A percentile compares a stretch with the other conserved stretches of the same genome.
These are phyloP conservation scores for Poeciliopsis prolifica DNA, from an alignment of 2,113 vertebrate genomes.

Conservation along the genomic window DNA sequence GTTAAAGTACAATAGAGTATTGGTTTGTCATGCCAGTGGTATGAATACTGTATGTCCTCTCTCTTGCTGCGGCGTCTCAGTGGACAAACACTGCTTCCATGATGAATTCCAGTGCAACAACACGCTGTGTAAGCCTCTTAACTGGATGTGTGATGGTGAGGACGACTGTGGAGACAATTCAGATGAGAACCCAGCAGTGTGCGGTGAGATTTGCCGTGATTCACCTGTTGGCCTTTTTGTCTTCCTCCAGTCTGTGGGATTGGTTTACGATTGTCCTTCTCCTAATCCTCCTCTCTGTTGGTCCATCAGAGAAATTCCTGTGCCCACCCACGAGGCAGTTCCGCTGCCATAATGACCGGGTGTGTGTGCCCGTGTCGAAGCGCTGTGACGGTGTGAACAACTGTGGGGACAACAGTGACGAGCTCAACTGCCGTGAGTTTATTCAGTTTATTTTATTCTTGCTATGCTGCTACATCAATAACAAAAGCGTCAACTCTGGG, in stretches of 20 bases:
- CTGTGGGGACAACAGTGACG: conserved; percentile 94
- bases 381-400: conserved; percentile 91
- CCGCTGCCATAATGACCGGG: conserved; percentile 92
- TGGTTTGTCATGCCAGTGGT: not conserved
- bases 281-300: not conserved
- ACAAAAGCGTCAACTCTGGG: not conserved
- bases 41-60: not conserved
- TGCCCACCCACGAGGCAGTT: conserved; percentile 94
- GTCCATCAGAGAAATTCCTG: conserved; percentile 84
- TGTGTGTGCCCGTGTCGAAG: conserved; percentile 90
- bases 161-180: conserved; percentile 98
- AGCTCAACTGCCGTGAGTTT: conserved; percentile 91
- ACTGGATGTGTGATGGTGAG: conserved; percentile 95
- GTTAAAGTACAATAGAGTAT: not conserved
- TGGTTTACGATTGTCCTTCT: not conserved
- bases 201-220: conserved; percentile 79
- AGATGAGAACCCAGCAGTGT: conserved; percentile 91
- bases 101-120: conserved; percentile 98
- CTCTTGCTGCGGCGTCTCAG: conserved; percentile 11
- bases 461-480: not conserved
- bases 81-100: conserved; percentile 90
- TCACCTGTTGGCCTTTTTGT: not conserved
- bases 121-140: conserved; percentile 93
- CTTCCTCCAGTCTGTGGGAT: not conserved
- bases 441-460: not conserved